A percentile compares a stretch with the other conserved stretches of the same genome.
Conservation (phyloP, 1,140 invertebrate genomes). For the Brachionus plicatilis region DNA sequence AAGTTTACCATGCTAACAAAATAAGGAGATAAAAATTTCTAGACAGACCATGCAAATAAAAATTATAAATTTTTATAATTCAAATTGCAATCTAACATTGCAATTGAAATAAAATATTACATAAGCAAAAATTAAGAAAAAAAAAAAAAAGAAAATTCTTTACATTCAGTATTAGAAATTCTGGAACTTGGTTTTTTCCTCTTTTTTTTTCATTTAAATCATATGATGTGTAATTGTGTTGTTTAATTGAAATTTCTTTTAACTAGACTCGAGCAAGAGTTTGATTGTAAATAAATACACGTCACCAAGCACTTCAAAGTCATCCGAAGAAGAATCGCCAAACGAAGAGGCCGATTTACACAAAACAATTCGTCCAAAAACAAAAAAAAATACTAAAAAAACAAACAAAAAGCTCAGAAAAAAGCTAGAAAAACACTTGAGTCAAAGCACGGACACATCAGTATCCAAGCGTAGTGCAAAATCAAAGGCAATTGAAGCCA, state of each 20-base stretch:
- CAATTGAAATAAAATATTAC: background rate
- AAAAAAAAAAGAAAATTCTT: background rate
- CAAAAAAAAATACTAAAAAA: conserved; percentile 14
- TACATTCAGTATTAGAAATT: background rate
- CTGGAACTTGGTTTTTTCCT: background rate
- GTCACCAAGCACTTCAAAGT: background rate
- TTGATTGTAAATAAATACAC: conserved; percentile 10
- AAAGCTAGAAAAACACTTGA: background rate
- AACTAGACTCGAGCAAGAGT: background rate
- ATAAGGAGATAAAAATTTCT: background rate
- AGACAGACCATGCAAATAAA: background rate
- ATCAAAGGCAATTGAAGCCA: conserved; percentile 12
- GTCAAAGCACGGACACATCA: background rate
- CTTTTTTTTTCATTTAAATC: background rate
- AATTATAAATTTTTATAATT: background rate
- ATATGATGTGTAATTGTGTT: background rate
- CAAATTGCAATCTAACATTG: background rate
- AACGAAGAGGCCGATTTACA: background rate
- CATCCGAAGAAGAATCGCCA: background rate
- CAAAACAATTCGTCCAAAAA: background rate
- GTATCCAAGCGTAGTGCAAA: conserved; percentile 7
- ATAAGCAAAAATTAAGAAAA: background rate
- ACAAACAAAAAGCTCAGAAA: background rate
- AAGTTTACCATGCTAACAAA: background rate
- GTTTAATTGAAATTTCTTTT: background rate